Conservation (phyloP, 23 tunicate species). For the Phallusia fumigata region DNA sequence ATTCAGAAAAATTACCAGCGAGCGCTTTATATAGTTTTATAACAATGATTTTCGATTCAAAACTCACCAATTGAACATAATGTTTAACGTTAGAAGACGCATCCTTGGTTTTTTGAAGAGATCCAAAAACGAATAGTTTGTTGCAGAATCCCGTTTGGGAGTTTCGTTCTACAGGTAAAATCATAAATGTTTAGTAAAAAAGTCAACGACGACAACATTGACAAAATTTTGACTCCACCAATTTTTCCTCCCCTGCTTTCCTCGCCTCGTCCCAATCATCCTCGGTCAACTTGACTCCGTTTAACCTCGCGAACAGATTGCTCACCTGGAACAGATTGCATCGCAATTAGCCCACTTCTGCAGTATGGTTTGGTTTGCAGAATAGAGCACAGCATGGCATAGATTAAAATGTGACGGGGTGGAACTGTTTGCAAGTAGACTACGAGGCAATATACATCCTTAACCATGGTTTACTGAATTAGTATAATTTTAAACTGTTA, state of each 20-base stretch:
- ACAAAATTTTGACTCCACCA: background rate
- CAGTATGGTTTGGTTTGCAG: no score
- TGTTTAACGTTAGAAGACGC: constrained; percentile 33
- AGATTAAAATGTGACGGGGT: no score
- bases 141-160: background rate
- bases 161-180: background rate
- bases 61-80: constrained; percentile 67
- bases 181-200: background rate
- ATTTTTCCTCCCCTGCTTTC: constrained; percentile 16
- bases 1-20: no score
- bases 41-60: background rate
- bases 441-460: no score
- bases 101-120: constrained; percentile 42
- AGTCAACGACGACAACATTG: background rate
- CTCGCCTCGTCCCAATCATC: constrained; percentile 47
- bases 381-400: no score
- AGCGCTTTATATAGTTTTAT: no score
- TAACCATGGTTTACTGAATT: no score
- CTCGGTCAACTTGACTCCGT: constrained; percentile 25
- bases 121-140: constrained; percentile 25
- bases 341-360: no score
- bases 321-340: background rate
- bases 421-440: no score
- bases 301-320: constrained; percentile 26
- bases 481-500: no score